These are phyloP conservation scores for Neodiprion pinetum DNA, from an alignment of 1,140 invertebrate genomes.

Conservation along the genomic window DNA sequence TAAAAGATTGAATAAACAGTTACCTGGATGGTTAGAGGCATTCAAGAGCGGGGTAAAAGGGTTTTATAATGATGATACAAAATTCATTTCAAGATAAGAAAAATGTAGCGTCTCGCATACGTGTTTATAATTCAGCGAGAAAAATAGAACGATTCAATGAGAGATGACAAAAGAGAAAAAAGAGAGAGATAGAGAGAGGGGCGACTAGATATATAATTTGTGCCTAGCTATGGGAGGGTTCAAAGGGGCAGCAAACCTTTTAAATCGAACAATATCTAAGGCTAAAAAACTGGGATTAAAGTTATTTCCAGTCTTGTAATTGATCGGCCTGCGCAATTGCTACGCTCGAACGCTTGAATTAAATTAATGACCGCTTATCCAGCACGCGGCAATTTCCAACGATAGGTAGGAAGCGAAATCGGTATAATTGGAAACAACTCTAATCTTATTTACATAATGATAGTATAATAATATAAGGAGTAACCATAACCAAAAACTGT, in stretches of 20 bases:
- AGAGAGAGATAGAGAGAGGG: constrained; percentile 38
- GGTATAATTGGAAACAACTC: neutral
- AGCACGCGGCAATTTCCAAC: too few species aligned
- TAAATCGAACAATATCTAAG: constrained; percentile 49
- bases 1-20: constrained; percentile 47
- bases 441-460: constrained; percentile 2
- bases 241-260: constrained; percentile 47
- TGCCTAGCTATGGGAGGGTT: constrained; percentile 45
- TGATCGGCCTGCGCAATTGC: neutral
- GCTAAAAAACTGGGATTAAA: constrained; percentile 39
- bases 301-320: constrained; percentile 36
- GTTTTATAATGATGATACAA: constrained; percentile 43
- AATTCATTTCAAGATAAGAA: constrained; percentile 32
- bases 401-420: too few species aligned
- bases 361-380: too few species aligned
- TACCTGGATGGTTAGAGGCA: constrained; percentile 48
- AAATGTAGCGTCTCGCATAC: too few species aligned
- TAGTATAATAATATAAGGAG: too few species aligned
- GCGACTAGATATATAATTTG: constrained; percentile 40
- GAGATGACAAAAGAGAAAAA: neutral
- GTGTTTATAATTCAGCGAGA: too few species aligned
- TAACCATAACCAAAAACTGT: neutral
- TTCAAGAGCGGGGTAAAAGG: constrained; percentile 50
- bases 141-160: neutral
- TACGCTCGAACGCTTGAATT: neutral